A percentile compares a stretch with the other conserved stretches of the same genome.
Evolutionary conservation across 2,797 vertebrate genomes (phyloP).

Genomic region (Acanthurus tractus): DNA sequence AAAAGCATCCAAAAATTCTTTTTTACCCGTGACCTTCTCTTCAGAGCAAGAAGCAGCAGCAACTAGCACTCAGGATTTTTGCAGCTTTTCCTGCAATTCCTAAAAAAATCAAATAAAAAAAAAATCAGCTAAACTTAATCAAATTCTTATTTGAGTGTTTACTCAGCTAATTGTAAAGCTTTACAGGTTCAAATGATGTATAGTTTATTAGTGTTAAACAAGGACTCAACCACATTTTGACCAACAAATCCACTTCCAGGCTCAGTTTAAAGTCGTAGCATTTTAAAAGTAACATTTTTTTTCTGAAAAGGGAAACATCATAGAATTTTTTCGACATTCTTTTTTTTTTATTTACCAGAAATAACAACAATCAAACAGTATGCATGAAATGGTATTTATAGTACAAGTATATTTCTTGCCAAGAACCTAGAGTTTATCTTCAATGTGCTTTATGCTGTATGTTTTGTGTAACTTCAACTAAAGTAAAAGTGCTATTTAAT

Average conservation of each 20-base stretch:
- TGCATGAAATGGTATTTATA: neutral
- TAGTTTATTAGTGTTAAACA: conserved; percentile 3
- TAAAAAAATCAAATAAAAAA: neutral
- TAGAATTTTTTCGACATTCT: neutral
- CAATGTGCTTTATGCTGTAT: conserved; percentile 3
- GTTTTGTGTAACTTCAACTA: conserved; percentile 14
- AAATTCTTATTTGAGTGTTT: neutral
- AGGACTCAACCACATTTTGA: conserved; percentile 9
- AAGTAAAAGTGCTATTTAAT: conserved; percentile 34
- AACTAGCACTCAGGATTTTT: neutral
- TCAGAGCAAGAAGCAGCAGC: neutral
- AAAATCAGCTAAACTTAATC: neutral
- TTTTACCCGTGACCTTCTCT: neutral
- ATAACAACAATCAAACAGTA: neutral
- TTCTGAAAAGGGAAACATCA: neutral
- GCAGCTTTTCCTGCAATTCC: neutral
- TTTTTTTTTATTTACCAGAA: neutral
- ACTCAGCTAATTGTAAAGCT: neutral
- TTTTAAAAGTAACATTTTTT: neutral
- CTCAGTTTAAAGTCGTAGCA: neutral
- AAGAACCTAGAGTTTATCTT: neutral
- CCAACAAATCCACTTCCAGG: conserved; percentile 4
- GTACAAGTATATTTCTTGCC: too few relatives aligned
- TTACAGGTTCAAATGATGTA: conserved; percentile 4
- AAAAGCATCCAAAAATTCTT: neutral